Base-by-base conservation (phyloP, 2,888 invertebrate genomes). In the Orthosia cruda region DNA sequence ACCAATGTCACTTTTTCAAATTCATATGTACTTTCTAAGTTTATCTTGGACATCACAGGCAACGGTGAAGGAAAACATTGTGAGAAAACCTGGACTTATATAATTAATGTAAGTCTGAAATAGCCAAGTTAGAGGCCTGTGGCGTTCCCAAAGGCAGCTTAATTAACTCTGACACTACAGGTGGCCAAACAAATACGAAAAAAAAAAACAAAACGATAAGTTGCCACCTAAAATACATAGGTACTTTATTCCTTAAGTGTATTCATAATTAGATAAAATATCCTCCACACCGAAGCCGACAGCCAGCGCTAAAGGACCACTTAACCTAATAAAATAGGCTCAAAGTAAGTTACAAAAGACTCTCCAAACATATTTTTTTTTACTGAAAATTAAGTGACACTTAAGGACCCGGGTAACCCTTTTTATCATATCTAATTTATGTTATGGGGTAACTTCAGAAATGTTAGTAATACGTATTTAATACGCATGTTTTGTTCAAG, bases 371-470 rank as follows among this genome's bases (percentile, higher is more conserved):
- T 74, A 81, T 84, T 84, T 74, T 45, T 67, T n/a, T 81, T 68
- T 58, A 64, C 67, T 45, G 55, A 70, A 74, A 83, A 84, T 77
- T 74, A 80, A 80, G 66, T 70, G 84, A 64, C 66, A 70, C 75
- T 75, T 81, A 74, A 62, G 59, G 64, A 61, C 47, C 67, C 20
- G 52, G 32, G 63, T 71, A 59, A 69, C 75, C 72, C 69, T 81
- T 77, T 72, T 74, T 78, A 81, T 84, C 69, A 78, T 75, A 84
- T 76, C 13, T 55, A 69, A 81, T 84, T 74, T 84, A 74, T 81
- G 71, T 75, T 78, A 71, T 49, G 55, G 70, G 47, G 26, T 74
- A 73, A 67, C 61, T 74, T 73, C 12, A 47, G 16, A 74, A 67
- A 63, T 54, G 15, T 61, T 52, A 12, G 26, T 58, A 45, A 78